These are phyloP conservation scores for Callinectes sapidus DNA, from an alignment of 2,888 invertebrate species.

Conservation along the genomic window DNA sequence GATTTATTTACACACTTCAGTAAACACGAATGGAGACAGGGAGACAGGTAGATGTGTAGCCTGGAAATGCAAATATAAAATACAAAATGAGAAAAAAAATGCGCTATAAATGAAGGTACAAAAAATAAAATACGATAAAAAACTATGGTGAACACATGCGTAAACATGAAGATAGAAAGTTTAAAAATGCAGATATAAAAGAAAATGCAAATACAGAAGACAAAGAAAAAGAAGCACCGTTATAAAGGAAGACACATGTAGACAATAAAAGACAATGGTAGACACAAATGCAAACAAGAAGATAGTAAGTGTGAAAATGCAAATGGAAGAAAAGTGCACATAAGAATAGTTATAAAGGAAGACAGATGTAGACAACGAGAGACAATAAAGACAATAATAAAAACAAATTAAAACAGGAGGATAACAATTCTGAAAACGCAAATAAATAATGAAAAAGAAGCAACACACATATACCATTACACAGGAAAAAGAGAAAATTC, in stretches of 20 bases:
- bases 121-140: background rate
- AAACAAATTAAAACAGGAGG: too few relatives aligned
- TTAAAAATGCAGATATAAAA: background rate
- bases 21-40: background rate
- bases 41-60: background rate
- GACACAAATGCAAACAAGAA: too few relatives aligned
- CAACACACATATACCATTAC: background rate
- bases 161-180: too few relatives aligned
- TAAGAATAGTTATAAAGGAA: too few relatives aligned
- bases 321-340: background rate
- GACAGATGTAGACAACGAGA: too few relatives aligned
- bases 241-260: too few relatives aligned
- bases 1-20: background rate
- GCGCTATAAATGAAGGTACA: background rate
- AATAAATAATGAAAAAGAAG: background rate
- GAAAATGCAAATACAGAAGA: background rate
- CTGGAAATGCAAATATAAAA: background rate
- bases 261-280: too few relatives aligned
- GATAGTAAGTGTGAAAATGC: background rate
- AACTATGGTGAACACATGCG: too few relatives aligned
- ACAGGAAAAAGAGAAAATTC: background rate
- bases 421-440: background rate
- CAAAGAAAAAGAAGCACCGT: too few relatives aligned
- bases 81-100: background rate
- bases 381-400: too few relatives aligned